Evolutionary conservation across 2,888 invertebrate genomes (phyloP), one percentile per base, ranked within the genome.

Genomic region (Coecobrya sp.): DNA sequence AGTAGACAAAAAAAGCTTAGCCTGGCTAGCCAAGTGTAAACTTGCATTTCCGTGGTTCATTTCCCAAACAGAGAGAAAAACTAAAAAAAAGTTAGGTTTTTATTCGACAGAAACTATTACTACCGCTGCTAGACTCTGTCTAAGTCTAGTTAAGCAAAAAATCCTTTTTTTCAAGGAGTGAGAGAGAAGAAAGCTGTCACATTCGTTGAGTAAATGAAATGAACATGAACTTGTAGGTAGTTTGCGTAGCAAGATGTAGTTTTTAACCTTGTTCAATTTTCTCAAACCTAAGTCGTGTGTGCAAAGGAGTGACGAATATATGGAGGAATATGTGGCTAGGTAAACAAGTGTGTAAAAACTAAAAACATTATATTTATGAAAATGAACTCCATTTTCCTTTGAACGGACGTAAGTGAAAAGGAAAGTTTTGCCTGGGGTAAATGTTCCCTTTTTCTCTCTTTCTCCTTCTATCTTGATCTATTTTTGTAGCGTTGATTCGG

Each of bases 21-120:
- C 19, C 59, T 55, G 55, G 25, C 49, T 22, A 81, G 36, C 59
- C 65, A 85, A 85, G 85, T 65, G 49, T 45, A 62, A 86, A 86
- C 73, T 86, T 76, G 73, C 86, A 86, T 86, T 86, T 86, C 86
- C 73, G 52, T 86, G 86, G 19, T 59, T 86, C 86, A 86, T 76
- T 86, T 86, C 86, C 73, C 73, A 73, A 68, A 68, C 86, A 70
- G 19, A 86, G 55, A 52, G 79, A 52, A 62, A 62, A 62, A 62
- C 49, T 13, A 49, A 49, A 45, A 73, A 36, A 68, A 68, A 36
- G 68, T 68, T 68, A 30, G 45, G n/a, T 73, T 73, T 73, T 68
- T 27, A 59, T 7, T 30, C 36, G 2, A n/a, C 16, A 42, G 27
- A 70, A 68, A 68, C 25, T 30, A 68, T 13, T n/a, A 68, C 25